Conservation (phyloP, 2,797 vertebrate genomes). For the Urocyon cinereoargenteus region DNA sequence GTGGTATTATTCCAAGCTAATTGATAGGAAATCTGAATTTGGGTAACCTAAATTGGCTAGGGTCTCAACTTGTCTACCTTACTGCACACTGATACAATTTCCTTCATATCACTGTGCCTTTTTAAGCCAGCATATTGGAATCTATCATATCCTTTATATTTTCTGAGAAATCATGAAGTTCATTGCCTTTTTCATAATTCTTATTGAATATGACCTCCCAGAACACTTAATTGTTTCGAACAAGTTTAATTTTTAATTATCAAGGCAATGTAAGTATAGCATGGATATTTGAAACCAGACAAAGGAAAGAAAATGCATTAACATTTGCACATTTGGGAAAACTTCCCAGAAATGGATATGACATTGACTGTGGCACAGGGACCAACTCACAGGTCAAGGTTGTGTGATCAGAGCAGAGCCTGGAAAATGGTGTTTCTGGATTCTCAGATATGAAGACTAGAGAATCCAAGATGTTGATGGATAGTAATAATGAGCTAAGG, state of each 20-base stretch:
- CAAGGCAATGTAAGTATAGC: background rate
- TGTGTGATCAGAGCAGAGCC: background rate
- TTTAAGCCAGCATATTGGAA: background rate
- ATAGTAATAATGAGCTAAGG: background rate
- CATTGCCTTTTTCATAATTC: background rate
- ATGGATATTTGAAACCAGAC: background rate
- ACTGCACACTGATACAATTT: background rate
- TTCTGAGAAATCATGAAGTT: background rate
- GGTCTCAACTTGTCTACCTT: background rate
- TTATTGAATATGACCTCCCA: background rate
- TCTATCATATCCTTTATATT: background rate
- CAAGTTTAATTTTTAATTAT: background rate
- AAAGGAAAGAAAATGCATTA: background rate
- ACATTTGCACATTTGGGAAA: background rate
- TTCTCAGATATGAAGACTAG: background rate
- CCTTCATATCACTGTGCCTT: background rate
- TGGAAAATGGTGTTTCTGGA: background rate
- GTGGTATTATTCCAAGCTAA: background rate
- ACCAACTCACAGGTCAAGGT: background rate
- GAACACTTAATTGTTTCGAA: background rate
- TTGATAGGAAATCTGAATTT: background rate
- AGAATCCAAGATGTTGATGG: background rate
- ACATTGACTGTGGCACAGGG: background rate
- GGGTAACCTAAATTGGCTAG: background rate
- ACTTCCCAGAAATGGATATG: background rate